A percentile compares a stretch with the other conserved stretches of the same genome.
phyloP scores from a whole-genome alignment of 1,140 invertebrate genomes.

The Latrodectus geometricus region DNA sequence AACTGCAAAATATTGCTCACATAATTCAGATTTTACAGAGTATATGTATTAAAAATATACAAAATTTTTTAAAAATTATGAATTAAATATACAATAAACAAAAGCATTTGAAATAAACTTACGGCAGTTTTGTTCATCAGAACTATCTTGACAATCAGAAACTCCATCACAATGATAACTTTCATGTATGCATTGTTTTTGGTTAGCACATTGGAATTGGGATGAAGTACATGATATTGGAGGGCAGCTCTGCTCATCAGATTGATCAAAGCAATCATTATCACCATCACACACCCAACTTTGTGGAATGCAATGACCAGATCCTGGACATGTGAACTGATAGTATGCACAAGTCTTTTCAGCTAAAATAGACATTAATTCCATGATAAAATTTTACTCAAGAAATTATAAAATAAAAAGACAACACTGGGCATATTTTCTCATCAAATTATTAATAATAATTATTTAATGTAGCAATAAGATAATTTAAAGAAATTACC shows the following conservation, averaged over 20 bases:
- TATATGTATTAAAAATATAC: too few species aligned
- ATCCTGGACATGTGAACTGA: conserved; percentile 92
- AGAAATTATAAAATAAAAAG: too few species aligned
- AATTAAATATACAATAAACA: too few species aligned
- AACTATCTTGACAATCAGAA: conserved; percentile 89
- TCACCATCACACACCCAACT: conserved; percentile 91
- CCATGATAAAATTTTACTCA: too few species aligned
- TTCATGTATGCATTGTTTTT: conserved; percentile 91
- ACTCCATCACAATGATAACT: conserved; percentile 95
- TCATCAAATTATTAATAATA: too few species aligned
- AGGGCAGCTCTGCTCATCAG: conserved; percentile 96
- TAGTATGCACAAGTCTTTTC: conserved; percentile 94
- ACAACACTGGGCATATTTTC: too few species aligned
- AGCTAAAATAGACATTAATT: conserved; percentile 57
- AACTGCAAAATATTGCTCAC: too few species aligned
- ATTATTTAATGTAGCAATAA: too few species aligned
- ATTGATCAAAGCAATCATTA: conserved; percentile 97
- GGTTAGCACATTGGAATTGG: conserved; percentile 93
- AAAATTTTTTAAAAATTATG: too few species aligned
- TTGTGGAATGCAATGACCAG: conserved; percentile 95
- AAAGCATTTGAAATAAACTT: conserved; percentile 66
- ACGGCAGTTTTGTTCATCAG: conserved; percentile 88
- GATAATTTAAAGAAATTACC: too few species aligned
- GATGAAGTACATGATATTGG: conserved; percentile 91
- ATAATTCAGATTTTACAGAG: too few species aligned